Conservation (phyloP, 1,140 invertebrate species). For the Drosophila seguyi region DNA sequence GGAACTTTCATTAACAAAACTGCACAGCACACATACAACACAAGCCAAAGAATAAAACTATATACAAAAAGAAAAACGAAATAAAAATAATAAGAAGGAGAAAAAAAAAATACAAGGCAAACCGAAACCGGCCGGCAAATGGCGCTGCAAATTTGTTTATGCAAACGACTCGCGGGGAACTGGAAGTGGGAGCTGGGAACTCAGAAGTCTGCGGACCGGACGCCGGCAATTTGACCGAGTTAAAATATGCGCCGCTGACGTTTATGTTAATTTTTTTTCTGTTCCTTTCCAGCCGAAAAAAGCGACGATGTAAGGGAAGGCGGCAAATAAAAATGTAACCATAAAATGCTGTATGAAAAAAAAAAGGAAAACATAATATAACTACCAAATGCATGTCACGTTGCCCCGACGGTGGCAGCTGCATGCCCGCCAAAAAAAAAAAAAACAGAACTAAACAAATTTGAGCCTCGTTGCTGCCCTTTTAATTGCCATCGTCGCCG, state of each 20-base stretch:
- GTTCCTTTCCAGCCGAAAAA: conserved; percentile 42
- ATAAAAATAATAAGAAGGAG: conserved; percentile 9
- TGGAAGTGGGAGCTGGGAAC: conserved; percentile 34
- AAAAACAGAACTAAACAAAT: conserved; percentile 41
- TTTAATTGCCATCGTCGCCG: conserved; percentile 70
- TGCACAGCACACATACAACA: conserved; percentile 38
- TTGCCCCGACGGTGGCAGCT: conserved; percentile 56
- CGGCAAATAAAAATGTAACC: conserved; percentile 68
- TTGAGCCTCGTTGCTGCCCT: conserved; percentile 55
- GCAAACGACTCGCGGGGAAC: conserved; percentile 58
- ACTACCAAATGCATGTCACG: conserved; percentile 73
- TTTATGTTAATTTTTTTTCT: conserved; percentile 75
- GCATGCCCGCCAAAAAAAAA: conserved; percentile 43
- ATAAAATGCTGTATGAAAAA: conserved; percentile 30
- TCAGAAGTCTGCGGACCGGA: conserved; percentile 61
- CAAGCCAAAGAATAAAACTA: background rate
- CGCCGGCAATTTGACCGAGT: conserved; percentile 82
- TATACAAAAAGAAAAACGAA: conserved; percentile 2
- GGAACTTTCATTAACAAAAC: conserved; percentile 81
- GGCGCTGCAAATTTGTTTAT: conserved; percentile 80
- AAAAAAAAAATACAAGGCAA: conserved; percentile 45
- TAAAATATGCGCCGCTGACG: conserved; percentile 82
- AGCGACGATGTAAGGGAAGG: conserved; percentile 44
- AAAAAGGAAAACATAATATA: conserved; percentile 18
- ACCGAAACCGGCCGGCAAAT: conserved; percentile 78